Evolutionary conservation across 2,888 invertebrate genomes (phyloP).

Genomic region (Ferrisia virgata): DNA sequence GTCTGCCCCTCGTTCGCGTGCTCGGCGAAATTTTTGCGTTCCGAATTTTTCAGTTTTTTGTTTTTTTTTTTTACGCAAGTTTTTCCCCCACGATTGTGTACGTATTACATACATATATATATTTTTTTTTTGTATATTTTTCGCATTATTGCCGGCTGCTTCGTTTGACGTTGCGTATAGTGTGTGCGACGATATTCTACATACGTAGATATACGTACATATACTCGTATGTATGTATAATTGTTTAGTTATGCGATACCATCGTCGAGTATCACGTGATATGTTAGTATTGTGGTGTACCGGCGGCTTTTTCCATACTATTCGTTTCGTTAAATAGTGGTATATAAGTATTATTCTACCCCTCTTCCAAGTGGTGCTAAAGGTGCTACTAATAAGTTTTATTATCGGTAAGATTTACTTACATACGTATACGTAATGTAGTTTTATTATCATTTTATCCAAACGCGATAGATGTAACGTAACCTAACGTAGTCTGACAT

Average conservation of each 20-base stretch:
- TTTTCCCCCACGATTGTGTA: neutral
- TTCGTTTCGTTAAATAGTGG: neutral
- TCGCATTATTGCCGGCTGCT: neutral
- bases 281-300: neutral
- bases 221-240: too few species aligned
- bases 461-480: too few species aligned
- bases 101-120: too few species aligned
- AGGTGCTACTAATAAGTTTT: too few species aligned
- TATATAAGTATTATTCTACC: neutral
- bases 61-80: neutral
- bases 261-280: neutral
- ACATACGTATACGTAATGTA: neutral
- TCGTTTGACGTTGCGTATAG: neutral
- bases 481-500: too few species aligned
- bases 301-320: neutral
- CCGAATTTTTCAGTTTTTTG: neutral
- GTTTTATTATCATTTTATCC: neutral
- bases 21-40: neutral
- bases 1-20: slow-evolving; percentile 17
- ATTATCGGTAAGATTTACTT: neutral
- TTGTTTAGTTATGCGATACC: neutral
- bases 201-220: neutral
- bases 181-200: neutral
- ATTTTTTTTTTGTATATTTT: slow-evolving; percentile 3
- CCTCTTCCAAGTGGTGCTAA: neutral